Evolutionary conservation across 2,113 vertebrate species (phyloP).

Genomic region (Genyomyrus donnyi): DNA sequence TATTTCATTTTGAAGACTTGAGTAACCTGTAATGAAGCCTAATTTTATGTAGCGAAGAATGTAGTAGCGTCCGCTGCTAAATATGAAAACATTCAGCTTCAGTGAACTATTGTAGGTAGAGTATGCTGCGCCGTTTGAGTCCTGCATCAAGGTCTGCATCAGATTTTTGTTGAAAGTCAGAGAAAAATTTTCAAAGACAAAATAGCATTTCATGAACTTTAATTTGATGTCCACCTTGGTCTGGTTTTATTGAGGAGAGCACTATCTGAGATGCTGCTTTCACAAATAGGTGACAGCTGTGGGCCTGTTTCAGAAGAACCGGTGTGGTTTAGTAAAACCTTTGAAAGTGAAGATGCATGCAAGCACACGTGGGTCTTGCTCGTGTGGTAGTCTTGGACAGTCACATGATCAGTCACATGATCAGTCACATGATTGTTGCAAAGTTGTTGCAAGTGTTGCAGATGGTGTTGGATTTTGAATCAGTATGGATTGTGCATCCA

Average conservation of each 20-base stretch:
- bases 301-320: background rate
- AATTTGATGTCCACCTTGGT: background rate
- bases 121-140: background rate
- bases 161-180: too few relatives aligned
- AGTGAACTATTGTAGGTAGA: background rate
- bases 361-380: background rate
- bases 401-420: background rate
- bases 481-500: background rate
- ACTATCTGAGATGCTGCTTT: background rate
- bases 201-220: too few relatives aligned
- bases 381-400: background rate
- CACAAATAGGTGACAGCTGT: background rate
- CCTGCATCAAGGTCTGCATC: too few relatives aligned
- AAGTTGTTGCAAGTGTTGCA: background rate
- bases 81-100: background rate
- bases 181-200: too few relatives aligned
- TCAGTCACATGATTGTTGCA: background rate
- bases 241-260: background rate
- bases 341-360: background rate
- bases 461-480: background rate
- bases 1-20: background rate
- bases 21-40: too few relatives aligned
- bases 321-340: background rate
- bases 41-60: too few relatives aligned
- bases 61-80: background rate